These are phyloP conservation scores for Brachyptera putata DNA, from an alignment of 2,888 invertebrate species.

Conservation along the genomic window DNA sequence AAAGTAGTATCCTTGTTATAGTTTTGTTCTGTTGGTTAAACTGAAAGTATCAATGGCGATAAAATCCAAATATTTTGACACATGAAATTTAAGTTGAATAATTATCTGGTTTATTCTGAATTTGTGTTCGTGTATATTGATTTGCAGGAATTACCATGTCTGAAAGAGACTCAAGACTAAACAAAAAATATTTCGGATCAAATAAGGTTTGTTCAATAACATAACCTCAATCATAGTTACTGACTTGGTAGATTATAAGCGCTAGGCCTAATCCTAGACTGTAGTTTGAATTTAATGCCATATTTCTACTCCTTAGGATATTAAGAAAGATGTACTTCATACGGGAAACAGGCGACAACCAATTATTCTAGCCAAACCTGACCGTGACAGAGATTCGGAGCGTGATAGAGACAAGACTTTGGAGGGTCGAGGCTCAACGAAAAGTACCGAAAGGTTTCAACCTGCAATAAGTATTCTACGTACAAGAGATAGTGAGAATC, in stretches of 20 bases:
- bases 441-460: constrained; percentile 44
- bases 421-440: constrained; percentile 42
- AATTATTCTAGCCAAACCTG: constrained; percentile 43
- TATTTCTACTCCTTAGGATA: constrained; percentile 22
- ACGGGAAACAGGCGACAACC: constrained; percentile 20
- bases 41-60: no score
- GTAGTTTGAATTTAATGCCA: neutral
- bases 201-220: neutral
- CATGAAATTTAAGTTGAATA: no score
- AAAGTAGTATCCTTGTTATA: no score
- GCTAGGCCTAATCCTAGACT: neutral
- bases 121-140: no score
- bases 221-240: neutral
- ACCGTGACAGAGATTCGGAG: constrained; percentile 48
- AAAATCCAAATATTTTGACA: no score
- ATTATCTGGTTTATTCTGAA: no score
- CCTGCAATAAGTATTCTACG: constrained; percentile 64
- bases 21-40: no score
- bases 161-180: constrained; percentile 1
- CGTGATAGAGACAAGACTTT: constrained; percentile 31
- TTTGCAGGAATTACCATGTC: no score
- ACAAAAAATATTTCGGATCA: constrained; percentile 1
- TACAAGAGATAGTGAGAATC: constrained; percentile 58
- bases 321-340: constrained; percentile 21
- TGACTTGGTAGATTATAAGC: neutral